A percentile compares a stretch with the other conserved stretches of the same genome.
phyloP scores from a whole-genome alignment of 2,113 vertebrate genomes.

The Amblyopsis rosae region DNA sequence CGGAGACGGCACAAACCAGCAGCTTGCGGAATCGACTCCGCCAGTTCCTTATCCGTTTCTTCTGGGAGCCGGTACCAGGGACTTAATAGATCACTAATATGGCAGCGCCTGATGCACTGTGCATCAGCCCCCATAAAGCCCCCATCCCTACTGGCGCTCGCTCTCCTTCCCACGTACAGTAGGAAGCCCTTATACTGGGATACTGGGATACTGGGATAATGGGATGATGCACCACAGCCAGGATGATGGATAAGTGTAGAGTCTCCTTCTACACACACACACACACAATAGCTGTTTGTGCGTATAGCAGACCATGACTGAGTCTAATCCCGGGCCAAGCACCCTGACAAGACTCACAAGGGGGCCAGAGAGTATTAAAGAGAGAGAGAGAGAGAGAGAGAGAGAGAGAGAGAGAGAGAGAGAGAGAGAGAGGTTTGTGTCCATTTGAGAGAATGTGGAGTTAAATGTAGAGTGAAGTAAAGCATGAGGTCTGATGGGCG shows the following conservation, averaged over 20 bases:
- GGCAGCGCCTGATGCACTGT: not conserved
- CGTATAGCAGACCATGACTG: slow-evolving; percentile 51
- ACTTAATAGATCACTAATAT: not conserved
- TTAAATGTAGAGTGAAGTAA: not conserved
- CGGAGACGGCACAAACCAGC: slow-evolving; percentile 66
- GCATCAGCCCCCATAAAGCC: too few species aligned
- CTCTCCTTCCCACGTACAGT: not conserved
- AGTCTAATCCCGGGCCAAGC: slow-evolving; percentile 56
- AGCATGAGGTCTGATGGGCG: not conserved
- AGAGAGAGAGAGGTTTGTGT: slow-evolving; percentile 2
- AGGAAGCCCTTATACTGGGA: not conserved
- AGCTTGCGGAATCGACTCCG: slow-evolving; percentile 62
- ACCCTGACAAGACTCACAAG: slow-evolving; percentile 38
- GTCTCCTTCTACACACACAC: slow-evolving; percentile 40
- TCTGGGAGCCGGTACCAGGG: not conserved
- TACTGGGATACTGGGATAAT: slow-evolving; percentile 34
- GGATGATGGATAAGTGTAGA: slow-evolving; percentile 48
- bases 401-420: slow-evolving; percentile 12
- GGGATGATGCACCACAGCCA: slow-evolving; percentile 66
- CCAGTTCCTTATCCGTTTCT: slow-evolving; percentile 38
- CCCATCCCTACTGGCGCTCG: too few species aligned
- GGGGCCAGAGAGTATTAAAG: slow-evolving; percentile 33
- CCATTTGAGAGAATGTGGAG: slow-evolving; percentile 1
- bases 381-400: slow-evolving; percentile 5
- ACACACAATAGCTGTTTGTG: not conserved